Evolutionary conservation across 2,888 invertebrate genomes (phyloP).

Genomic region (Tridacna crocea): DNA sequence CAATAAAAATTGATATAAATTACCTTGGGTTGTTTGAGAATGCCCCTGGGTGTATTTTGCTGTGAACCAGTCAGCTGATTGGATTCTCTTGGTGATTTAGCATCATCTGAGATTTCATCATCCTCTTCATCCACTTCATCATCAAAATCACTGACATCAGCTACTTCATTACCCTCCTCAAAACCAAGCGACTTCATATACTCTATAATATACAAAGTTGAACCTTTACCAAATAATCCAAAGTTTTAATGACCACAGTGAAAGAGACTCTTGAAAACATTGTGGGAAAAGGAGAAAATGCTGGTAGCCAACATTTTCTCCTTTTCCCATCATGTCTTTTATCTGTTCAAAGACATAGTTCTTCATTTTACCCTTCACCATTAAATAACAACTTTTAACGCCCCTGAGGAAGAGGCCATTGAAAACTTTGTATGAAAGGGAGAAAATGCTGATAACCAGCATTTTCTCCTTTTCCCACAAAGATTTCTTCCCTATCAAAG

Average conservation of each 20-base stretch:
- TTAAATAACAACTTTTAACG: too few species aligned
- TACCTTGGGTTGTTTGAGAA: conserved; percentile 52
- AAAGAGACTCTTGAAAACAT: neutral
- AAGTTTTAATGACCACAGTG: neutral
- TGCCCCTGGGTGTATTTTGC: conserved; percentile 51
- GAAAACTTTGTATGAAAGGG: too few species aligned
- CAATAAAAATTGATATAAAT: too few species aligned
- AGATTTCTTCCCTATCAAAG: too few species aligned
- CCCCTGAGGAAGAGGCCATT: too few species aligned
- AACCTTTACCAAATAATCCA: neutral
- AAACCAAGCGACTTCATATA: conserved; percentile 79
- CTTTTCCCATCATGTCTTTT: too few species aligned
- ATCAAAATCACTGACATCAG: neutral
- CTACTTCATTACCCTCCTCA: conserved; percentile 63
- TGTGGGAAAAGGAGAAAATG: neutral
- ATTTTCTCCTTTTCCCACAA: too few species aligned
- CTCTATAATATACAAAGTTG: conserved; percentile 61
- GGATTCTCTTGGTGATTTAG: conserved; percentile 20
- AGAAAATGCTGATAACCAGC: too few species aligned
- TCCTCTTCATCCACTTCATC: conserved; percentile 49
- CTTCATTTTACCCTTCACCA: too few species aligned
- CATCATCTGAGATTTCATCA: conserved; percentile 25
- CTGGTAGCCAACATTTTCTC: neutral
- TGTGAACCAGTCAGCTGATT: conserved; percentile 18
- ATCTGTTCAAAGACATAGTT: too few species aligned